phyloP scores from a whole-genome alignment of 2,888 invertebrate genomes.

The Hirtodrosophila histrioides region DNA sequence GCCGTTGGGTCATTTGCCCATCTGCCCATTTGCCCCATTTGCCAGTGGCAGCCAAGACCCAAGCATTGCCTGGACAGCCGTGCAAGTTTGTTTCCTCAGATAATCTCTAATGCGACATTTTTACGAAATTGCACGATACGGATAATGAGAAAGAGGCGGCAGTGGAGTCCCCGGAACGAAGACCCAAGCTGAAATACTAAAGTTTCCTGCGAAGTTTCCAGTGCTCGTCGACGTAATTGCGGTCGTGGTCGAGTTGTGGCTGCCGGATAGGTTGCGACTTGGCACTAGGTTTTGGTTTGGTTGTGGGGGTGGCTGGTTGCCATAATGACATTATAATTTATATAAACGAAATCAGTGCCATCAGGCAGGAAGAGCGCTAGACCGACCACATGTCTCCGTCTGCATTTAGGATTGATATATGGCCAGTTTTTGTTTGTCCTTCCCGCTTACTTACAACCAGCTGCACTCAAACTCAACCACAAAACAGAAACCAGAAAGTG shows the following conservation, averaged over 20 bases:
- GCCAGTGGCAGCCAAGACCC: slow-evolving; percentile 12
- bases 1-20: slow-evolving; percentile 68
- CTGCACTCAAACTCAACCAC: slow-evolving; percentile 21
- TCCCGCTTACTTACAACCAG: slow-evolving; percentile 15
- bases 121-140: slow-evolving; percentile 81
- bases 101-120: slow-evolving; percentile 83
- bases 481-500: slow-evolving; percentile 31
- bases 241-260: slow-evolving; percentile 41
- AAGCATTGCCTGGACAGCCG: slow-evolving; percentile 34
- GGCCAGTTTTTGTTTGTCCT: slow-evolving; percentile 51
- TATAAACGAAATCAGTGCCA: slow-evolving; percentile 80
- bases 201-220: slow-evolving; percentile 48
- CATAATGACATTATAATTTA: slow-evolving; percentile 83
- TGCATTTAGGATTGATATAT: slow-evolving; percentile 69
- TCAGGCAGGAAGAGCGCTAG: slow-evolving; percentile 22
- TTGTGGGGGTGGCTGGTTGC: slow-evolving; percentile 61
- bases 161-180: slow-evolving; percentile 10
- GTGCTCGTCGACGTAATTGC: slow-evolving; percentile 64
- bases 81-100: slow-evolving; percentile 80
- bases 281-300: not conserved
- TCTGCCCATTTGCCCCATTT: slow-evolving; percentile 21
- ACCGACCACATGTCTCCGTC: slow-evolving; percentile 40
- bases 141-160: slow-evolving; percentile 76
- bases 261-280: slow-evolving; percentile 23
- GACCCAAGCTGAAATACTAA: slow-evolving; percentile 20